A percentile compares a stretch with the other conserved stretches of the same genome.
Conservation (phyloP, 2,888 invertebrate species). For the Chymomyza amoena region DNA sequence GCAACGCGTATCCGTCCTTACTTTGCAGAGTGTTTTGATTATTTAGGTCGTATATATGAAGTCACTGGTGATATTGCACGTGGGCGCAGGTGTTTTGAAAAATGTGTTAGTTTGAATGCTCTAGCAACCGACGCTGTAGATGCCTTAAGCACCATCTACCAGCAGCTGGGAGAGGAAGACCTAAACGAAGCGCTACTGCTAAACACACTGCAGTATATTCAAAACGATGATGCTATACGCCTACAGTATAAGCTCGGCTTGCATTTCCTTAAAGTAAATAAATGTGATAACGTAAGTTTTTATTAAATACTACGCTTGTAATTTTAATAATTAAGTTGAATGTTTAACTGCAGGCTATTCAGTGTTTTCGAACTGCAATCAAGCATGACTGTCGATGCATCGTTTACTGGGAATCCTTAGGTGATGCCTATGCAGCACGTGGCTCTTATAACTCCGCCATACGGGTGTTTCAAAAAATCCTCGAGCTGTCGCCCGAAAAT, state of each 20-base stretch:
- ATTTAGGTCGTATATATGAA: constrained; percentile 88
- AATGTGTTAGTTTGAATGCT: constrained; percentile 87
- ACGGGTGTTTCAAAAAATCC: constrained; percentile 89
- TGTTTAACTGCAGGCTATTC: constrained; percentile 81
- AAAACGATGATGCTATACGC: constrained; percentile 83
- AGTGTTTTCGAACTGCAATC: constrained; percentile 86
- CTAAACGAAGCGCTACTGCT: constrained; percentile 66
- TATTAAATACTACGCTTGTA: constrained; percentile 7
- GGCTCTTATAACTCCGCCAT: constrained; percentile 95
- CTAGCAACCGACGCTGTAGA: constrained; percentile 84
- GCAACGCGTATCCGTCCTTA: constrained; percentile 87
- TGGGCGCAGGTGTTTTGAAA: constrained; percentile 91
- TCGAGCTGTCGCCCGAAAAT: constrained; percentile 83
- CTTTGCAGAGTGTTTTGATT: constrained; percentile 86
- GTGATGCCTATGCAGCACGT: constrained; percentile 92
- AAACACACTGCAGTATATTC: constrained; percentile 79
- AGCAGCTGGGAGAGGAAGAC: constrained; percentile 82
- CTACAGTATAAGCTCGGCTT: constrained; percentile 91
- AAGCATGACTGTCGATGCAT: constrained; percentile 85
- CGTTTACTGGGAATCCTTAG: constrained; percentile 92
- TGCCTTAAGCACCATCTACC: constrained; percentile 87
- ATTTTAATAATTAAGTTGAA: constrained; percentile 1
- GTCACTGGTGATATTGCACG: constrained; percentile 84
- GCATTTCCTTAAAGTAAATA: constrained; percentile 86
- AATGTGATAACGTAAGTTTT: constrained; percentile 81